These are phyloP conservation scores for Schrankia costaestrigalis DNA, from an alignment of 2,888 invertebrate genomes.

Conservation along the genomic window DNA sequence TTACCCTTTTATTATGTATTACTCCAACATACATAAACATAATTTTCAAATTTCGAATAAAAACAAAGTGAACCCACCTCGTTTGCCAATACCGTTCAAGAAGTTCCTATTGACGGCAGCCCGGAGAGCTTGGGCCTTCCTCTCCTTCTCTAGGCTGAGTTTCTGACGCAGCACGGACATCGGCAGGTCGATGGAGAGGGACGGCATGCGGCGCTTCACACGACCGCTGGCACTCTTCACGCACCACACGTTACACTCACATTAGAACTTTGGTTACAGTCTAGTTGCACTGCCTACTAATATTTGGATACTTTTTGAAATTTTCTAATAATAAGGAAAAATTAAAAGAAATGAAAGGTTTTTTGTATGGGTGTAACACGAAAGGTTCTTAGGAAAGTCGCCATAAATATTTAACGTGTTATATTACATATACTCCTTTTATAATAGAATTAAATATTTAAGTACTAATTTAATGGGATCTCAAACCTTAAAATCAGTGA, in stretches of 20 bases:
- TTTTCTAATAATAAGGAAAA: neutral
- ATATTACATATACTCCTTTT: no score
- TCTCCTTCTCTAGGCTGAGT: slow-evolving; percentile 87
- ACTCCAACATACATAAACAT: no score
- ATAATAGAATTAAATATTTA: no score
- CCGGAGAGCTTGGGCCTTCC: slow-evolving; percentile 83
- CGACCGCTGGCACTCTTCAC: slow-evolving; percentile 64
- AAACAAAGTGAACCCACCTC: slow-evolving; percentile 59
- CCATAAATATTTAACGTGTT: no score
- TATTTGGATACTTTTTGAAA: neutral
- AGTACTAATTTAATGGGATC: no score
- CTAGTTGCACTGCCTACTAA: neutral
- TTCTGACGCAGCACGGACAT: slow-evolving; percentile 91
- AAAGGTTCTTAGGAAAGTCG: no score
- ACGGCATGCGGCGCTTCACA: slow-evolving; percentile 82
- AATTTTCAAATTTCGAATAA: neutral
- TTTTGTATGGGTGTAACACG: no score
- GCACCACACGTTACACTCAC: slow-evolving; percentile 29
- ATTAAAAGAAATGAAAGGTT: neutral
- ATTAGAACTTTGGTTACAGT: slow-evolving; percentile 23
- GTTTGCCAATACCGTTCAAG: slow-evolving; percentile 88
- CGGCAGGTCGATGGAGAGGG: slow-evolving; percentile 92
- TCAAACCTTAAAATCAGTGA: no score
- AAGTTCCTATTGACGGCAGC: slow-evolving; percentile 83
- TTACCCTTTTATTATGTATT: no score